Evolutionary conservation across 1,140 invertebrate species (phyloP).

Genomic region (Hypsibius dujardini): DNA sequence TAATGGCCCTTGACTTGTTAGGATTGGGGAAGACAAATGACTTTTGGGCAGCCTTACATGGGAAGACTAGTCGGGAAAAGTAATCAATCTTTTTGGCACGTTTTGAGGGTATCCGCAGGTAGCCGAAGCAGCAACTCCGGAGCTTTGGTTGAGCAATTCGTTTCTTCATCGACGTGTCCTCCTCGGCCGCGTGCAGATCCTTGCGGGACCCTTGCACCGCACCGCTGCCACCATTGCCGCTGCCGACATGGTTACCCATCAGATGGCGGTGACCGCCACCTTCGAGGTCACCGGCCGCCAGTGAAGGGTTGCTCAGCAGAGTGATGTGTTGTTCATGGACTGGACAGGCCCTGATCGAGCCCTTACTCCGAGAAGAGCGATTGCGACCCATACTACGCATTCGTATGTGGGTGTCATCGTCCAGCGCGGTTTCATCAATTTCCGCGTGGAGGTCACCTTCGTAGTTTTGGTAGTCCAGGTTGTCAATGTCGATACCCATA

Average conservation of each 20-base stretch:
- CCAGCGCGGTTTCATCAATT: slow-evolving; percentile 8
- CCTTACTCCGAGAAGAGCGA: neutral
- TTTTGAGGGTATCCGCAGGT: neutral
- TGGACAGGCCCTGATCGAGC: neutral
- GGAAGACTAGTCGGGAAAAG: slow-evolving; percentile 8
- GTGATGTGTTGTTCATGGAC: neutral
- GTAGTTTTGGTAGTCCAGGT: neutral
- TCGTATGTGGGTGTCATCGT: neutral
- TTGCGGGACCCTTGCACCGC: neutral
- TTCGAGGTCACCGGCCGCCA: neutral
- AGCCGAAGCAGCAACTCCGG: neutral
- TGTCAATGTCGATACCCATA: slow-evolving; percentile 10
- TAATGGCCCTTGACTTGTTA: neutral
- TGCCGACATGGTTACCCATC: neutral
- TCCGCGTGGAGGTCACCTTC: neutral
- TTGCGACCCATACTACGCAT: slow-evolving; percentile 8
- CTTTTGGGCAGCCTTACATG: neutral
- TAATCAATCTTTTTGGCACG: slow-evolving; percentile 4
- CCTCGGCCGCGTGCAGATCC: neutral
- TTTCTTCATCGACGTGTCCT: neutral
- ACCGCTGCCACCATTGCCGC: neutral
- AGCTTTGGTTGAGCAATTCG: slow-evolving; percentile 15
- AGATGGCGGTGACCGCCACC: neutral
- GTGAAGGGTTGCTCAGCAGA: neutral
- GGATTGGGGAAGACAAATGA: no score